A percentile compares a stretch with the other conserved stretches of the same genome.
phyloP scores from a whole-genome alignment of 2,113 vertebrate species.

The Xiphorhynchus elegans region DNA sequence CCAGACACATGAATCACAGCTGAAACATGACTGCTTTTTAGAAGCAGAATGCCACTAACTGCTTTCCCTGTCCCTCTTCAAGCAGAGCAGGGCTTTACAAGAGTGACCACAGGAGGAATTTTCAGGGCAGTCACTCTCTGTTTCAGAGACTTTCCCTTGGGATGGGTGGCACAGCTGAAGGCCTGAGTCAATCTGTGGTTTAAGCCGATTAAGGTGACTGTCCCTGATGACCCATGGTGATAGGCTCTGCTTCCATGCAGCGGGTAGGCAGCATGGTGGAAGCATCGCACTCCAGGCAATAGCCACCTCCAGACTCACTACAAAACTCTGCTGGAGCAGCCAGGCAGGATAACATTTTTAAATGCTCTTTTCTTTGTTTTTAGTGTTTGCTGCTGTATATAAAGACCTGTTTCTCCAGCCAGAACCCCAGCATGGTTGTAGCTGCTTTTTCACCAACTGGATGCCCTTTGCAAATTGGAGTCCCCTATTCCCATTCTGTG shows the following conservation, averaged over 20 bases:
- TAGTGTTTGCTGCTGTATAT: background rate
- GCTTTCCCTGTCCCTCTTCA: accelerated
- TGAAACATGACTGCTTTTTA: background rate
- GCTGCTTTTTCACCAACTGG: background rate
- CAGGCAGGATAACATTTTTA: background rate
- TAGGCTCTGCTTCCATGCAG: background rate
- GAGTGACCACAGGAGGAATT: slow-evolving; percentile 41
- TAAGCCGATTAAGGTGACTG: background rate
- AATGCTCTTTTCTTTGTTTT: background rate
- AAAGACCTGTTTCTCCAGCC: background rate
- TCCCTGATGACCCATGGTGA: background rate
- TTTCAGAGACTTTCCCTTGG: slow-evolving; percentile 22
- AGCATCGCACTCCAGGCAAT: background rate
- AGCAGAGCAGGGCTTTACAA: background rate
- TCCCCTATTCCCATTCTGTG: background rate
- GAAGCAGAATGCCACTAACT: background rate
- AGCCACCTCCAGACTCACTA: background rate
- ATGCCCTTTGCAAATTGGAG: background rate
- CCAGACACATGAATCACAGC: slow-evolving; percentile 8
- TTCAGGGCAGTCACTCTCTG: background rate
- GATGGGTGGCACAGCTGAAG: background rate
- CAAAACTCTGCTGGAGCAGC: background rate
- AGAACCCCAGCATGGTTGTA: background rate
- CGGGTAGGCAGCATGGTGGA: background rate
- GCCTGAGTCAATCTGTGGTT: background rate